These are phyloP conservation scores for Argyrosomus regius DNA, from an alignment of 2,797 vertebrate genomes.

Conservation along the genomic window DNA sequence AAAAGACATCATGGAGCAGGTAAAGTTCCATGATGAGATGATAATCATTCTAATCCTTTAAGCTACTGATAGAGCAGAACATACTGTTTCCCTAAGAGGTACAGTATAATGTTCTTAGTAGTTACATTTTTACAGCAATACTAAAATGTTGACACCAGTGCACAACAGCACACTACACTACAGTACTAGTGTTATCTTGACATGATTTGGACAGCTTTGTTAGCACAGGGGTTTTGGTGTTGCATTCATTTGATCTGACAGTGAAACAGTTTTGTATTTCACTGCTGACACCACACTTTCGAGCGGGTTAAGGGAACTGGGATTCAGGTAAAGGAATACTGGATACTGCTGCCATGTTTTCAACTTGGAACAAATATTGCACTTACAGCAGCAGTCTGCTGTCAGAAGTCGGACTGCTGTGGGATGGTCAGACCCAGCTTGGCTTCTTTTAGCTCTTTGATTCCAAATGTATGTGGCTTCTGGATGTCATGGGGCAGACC, in stretches of 20 bases:
- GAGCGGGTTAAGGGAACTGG: background rate
- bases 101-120: background rate
- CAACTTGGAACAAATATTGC: slow-evolving; percentile 9
- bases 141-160: background rate
- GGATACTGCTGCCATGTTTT: slow-evolving; percentile 27
- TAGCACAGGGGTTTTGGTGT: background rate
- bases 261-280: slow-evolving; percentile 14
- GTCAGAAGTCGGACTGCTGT: background rate
- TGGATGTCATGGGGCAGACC: slow-evolving; percentile 1
- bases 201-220: background rate
- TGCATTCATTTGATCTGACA: slow-evolving; percentile 7
- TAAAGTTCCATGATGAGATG: slow-evolving; percentile 63
- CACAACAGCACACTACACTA: background rate
- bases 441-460: background rate
- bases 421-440: background rate
- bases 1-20: slow-evolving; percentile 99
- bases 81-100: background rate
- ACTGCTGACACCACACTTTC: slow-evolving; percentile 1
- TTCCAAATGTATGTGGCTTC: background rate
- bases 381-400: background rate
- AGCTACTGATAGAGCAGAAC: background rate
- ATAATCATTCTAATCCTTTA: background rate
- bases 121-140: background rate
- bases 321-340: background rate
- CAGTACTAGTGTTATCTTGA: background rate